Conservation (phyloP, 2,888 invertebrate species). For the Meta bourneti region DNA sequence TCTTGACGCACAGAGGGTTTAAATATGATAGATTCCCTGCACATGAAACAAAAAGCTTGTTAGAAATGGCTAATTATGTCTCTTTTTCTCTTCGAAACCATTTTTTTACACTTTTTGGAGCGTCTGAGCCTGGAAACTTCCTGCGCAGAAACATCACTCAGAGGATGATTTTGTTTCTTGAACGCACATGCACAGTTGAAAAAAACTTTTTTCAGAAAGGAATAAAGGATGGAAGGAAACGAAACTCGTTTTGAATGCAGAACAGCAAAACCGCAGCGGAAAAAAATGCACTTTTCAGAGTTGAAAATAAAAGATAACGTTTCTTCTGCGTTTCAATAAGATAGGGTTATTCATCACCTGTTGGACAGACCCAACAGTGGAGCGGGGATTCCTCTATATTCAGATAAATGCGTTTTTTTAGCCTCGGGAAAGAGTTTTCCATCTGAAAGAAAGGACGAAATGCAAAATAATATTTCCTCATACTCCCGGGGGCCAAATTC, state of each 20-base stretch:
- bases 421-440: conserved; percentile 24
- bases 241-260: conserved; percentile 15
- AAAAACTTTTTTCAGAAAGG: neutral
- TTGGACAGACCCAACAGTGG: conserved; percentile 17
- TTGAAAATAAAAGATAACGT: conserved; percentile 57
- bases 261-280: conserved; percentile 2
- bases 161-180: neutral
- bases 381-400: conserved; percentile 43
- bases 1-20: no score
- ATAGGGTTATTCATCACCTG: conserved; percentile 56
- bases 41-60: neutral
- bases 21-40: no score
- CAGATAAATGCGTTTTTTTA: conserved; percentile 64
- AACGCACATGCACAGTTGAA: neutral
- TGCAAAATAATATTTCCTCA: conserved; percentile 66
- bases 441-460: conserved; percentile 50
- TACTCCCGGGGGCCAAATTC: conserved; percentile 60
- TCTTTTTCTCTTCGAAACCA: neutral
- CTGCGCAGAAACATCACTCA: neutral
- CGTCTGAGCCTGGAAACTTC: neutral
- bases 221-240: neutral
- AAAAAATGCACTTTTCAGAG: conserved; percentile 6
- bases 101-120: neutral
- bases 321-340: conserved; percentile 51
- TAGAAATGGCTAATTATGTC: neutral